phyloP scores from a whole-genome alignment of 2,888 invertebrate genomes.

The Calephelis perditalis region DNA sequence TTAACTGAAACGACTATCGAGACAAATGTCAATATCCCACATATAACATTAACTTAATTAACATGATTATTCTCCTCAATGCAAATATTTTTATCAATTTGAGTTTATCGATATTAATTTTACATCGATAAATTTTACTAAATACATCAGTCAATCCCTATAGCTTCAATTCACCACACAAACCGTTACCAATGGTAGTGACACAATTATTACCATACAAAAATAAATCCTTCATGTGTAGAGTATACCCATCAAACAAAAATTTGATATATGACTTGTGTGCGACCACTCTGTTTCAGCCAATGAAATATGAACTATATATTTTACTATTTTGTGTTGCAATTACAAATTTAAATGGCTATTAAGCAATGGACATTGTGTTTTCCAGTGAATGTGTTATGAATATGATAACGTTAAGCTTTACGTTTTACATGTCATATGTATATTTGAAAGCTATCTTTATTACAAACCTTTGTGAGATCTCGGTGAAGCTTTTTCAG shows the following conservation, averaged over 20 bases:
- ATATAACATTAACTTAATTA: no score
- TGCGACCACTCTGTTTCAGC: slow-evolving; percentile 27
- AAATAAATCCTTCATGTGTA: slow-evolving; percentile 8
- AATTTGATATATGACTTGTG: slow-evolving; percentile 32
- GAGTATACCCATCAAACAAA: not conserved
- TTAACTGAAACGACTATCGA: no score
- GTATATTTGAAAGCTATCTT: no score
- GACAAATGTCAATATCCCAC: no score
- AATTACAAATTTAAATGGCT: slow-evolving; percentile 37
- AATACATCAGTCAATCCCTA: not conserved
- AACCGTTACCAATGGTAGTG: not conserved
- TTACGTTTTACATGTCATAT: not conserved
- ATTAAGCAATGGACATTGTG: slow-evolving; percentile 52
- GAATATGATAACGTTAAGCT: slow-evolving; percentile 8
- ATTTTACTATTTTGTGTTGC: slow-evolving; percentile 44
- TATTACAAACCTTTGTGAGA: slow-evolving; percentile 81
- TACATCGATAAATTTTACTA: not conserved
- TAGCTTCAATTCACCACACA: slow-evolving; percentile 1
- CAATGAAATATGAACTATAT: slow-evolving; percentile 12
- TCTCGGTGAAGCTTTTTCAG: slow-evolving; percentile 89
- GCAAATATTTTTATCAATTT: no score
- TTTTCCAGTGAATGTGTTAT: slow-evolving; percentile 29
- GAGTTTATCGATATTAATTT: no score
- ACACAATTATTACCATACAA: slow-evolving; percentile 9
- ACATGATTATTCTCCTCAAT: no score